A percentile compares a stretch with the other conserved stretches of the same genome.
Conservation (phyloP, 2,113 vertebrate species). For the Nesogale talazaci region DNA sequence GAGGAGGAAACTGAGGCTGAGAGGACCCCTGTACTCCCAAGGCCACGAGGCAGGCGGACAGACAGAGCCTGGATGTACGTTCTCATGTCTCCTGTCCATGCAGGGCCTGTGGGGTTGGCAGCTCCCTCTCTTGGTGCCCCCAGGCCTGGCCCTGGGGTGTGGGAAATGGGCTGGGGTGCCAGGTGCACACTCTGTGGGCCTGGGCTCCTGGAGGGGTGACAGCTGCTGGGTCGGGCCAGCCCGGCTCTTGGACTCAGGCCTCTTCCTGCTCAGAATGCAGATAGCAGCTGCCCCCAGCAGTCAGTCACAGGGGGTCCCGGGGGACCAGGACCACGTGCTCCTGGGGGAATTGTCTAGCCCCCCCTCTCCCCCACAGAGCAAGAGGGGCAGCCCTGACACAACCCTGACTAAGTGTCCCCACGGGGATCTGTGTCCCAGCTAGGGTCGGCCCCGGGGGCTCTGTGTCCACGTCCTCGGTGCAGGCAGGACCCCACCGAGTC, state of each 20-base stretch:
- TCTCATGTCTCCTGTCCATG: background rate
- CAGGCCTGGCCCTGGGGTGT: background rate
- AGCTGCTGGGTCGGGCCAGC: too few species aligned
- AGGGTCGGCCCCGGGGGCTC: background rate
- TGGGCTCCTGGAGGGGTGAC: fast-evolving
- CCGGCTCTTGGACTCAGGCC: too few species aligned
- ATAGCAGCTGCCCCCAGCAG: too few species aligned
- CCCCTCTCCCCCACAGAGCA: too few species aligned
- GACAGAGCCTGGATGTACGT: background rate
- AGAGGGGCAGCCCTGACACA: too few species aligned
- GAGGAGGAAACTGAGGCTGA: background rate
- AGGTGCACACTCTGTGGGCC: fast-evolving
- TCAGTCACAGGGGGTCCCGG: background rate
- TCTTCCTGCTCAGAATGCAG: too few species aligned
- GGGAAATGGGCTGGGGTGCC: background rate
- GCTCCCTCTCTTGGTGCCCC: background rate
- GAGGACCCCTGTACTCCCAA: background rate
- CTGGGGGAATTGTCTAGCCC: background rate
- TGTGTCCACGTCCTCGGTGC: background rate
- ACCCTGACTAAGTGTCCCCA: background rate
- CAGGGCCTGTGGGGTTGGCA: background rate
- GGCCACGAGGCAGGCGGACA: too few species aligned
- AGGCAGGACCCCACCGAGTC: background rate
- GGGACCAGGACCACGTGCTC: background rate
- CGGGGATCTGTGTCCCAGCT: background rate